Percentiles rank a stretch among this genome's conserved stretches.
phyloP scores from a whole-genome alignment of 1,140 invertebrate species.

The Adelges cooleyi region DNA sequence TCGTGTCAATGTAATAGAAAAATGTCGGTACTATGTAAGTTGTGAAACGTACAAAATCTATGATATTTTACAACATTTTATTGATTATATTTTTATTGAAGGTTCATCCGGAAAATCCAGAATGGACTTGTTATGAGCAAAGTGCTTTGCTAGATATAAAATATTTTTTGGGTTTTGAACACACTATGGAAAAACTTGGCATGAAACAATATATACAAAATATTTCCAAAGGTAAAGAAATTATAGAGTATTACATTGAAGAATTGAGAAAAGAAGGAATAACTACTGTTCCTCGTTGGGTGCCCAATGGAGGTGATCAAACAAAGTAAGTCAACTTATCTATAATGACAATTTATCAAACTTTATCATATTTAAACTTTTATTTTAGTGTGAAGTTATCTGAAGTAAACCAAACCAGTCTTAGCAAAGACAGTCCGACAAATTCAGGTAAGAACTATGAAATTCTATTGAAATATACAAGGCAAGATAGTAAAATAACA shows the following conservation, averaged over 20 bases:
- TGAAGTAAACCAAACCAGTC: not conserved
- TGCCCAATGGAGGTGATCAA: constrained; percentile 21
- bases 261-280: constrained; percentile 71
- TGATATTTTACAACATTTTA: no score
- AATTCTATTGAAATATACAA: no score
- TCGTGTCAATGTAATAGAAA: constrained; percentile 78
- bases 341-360: no score
- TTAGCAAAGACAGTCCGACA: constrained; percentile 7
- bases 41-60: no score
- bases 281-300: constrained; percentile 52
- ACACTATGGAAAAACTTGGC: constrained; percentile 87
- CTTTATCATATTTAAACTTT: no score
- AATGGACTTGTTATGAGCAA: constrained; percentile 97
- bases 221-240: constrained; percentile 89
- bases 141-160: constrained; percentile 86
- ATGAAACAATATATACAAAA: constrained; percentile 94
- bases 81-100: constrained; percentile 37
- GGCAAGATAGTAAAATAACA: no score
- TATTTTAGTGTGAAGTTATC: not conserved
- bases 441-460: constrained; percentile 21
- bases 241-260: constrained; percentile 84
- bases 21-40: constrained; percentile 85
- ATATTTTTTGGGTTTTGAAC: constrained; percentile 94
- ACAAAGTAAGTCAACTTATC: not conserved
- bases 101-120: constrained; percentile 86